Evolutionary conservation across 35 echinoderm and acorn worm species (phyloP).

Genomic region (Patiria miniata): DNA sequence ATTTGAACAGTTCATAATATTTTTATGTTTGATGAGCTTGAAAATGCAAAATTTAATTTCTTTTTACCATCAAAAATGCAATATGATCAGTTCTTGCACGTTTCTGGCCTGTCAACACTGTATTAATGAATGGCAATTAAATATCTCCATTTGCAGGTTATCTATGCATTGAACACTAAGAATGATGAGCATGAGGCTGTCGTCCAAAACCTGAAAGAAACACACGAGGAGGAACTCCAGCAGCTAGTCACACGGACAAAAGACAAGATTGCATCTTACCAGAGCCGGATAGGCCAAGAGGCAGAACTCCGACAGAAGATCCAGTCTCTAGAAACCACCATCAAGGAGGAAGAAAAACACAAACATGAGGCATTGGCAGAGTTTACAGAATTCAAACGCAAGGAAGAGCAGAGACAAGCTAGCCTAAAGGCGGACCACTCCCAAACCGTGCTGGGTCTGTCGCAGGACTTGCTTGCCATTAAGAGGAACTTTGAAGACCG

Average conservation of each 20-base stretch:
- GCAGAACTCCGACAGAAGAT: slow-evolving; percentile 67
- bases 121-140: neutral
- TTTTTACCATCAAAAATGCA: too few species aligned
- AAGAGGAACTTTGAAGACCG: slow-evolving; percentile 88
- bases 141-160: slow-evolving; percentile 66
- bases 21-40: too few species aligned
- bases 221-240: slow-evolving; percentile 91
- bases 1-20: too few species aligned
- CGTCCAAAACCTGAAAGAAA: slow-evolving; percentile 76
- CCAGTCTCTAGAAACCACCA: slow-evolving; percentile 63
- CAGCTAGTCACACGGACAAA: slow-evolving; percentile 84
- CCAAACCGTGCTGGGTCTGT: slow-evolving; percentile 79
- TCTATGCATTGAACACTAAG: slow-evolving; percentile 97
- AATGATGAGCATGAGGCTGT: slow-evolving; percentile 97
- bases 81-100: too few species aligned
- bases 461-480: slow-evolving; percentile 77
- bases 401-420: slow-evolving; percentile 58
- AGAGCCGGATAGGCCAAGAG: slow-evolving; percentile 76
- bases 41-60: too few species aligned
- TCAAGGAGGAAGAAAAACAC: slow-evolving; percentile 65
- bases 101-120: too few species aligned
- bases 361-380: slow-evolving; percentile 62
- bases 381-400: slow-evolving; percentile 73
- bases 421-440: slow-evolving; percentile 84
- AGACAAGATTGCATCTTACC: slow-evolving; percentile 75